Evolutionary conservation across 2,113 vertebrate species (phyloP).

Genomic region (Alaudala cheleensis): DNA sequence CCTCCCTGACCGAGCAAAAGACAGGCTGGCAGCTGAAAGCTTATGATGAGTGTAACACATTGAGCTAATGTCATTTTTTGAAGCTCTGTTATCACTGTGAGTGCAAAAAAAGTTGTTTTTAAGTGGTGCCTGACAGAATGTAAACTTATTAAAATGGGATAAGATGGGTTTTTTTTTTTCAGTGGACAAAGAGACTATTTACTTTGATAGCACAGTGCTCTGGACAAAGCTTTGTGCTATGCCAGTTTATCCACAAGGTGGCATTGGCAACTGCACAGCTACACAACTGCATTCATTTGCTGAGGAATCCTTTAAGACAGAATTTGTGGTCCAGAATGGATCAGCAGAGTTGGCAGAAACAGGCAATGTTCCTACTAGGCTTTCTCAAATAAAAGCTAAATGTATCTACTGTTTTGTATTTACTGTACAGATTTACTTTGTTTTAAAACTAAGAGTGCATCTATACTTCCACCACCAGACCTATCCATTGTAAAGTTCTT

Average conservation of each 20-base stretch:
- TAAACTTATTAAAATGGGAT: not conserved
- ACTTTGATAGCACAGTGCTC: not conserved
- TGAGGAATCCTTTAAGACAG: not conserved
- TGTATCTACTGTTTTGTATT: not conserved
- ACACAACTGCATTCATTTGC: not conserved
- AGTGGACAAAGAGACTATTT: not conserved
- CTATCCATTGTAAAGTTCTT: not conserved
- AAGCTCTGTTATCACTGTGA: not conserved
- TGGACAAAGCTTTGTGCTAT: not conserved
- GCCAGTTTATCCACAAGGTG: conserved; percentile 52
- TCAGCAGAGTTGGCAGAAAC: not conserved
- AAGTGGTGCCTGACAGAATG: not conserved
- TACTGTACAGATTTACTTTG: not conserved
- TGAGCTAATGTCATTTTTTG: not conserved
- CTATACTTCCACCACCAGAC: not conserved
- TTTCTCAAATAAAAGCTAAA: not conserved
- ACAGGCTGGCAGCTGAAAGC: not conserved
- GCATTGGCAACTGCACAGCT: not conserved
- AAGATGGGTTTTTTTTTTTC: not conserved
- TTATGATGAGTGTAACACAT: not conserved
- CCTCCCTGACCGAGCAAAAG: not conserved
- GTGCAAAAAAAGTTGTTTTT: not conserved
- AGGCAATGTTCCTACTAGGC: not conserved
- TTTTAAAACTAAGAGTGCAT: not conserved
- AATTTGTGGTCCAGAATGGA: not conserved